These are phyloP conservation scores for Prionailurus viverrinus DNA, from an alignment of 2,113 vertebrate species.

Conservation along the genomic window DNA sequence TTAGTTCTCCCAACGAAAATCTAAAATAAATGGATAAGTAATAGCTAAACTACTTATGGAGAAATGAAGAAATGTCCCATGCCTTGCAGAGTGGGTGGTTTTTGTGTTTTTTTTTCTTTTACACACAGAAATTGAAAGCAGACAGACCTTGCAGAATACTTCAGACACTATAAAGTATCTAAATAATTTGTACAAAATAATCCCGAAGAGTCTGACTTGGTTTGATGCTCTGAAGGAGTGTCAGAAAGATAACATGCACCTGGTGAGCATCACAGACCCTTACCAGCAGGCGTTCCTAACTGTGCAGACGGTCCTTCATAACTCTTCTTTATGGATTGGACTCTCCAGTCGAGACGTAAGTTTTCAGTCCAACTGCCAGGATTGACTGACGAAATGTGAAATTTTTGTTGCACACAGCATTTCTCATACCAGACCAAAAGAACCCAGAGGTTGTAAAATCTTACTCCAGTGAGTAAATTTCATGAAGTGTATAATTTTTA, in stretches of 20 bases:
- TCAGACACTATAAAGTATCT: slow-evolving; percentile 85
- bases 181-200: slow-evolving; percentile 90
- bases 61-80: background rate
- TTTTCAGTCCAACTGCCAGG: background rate
- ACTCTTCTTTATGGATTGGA: slow-evolving; percentile 94
- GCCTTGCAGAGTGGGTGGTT: background rate
- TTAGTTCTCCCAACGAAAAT: background rate
- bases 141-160: slow-evolving; percentile 66
- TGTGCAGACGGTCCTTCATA: slow-evolving; percentile 85
- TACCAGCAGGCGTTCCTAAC: slow-evolving; percentile 92
- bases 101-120: slow-evolving; percentile 61
- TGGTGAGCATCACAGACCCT: slow-evolving; percentile 92
- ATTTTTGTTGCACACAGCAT: background rate
- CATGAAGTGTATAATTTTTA: background rate
- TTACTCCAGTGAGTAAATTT: background rate
- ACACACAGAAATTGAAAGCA: slow-evolving; percentile 72
- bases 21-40: slow-evolving; percentile 17
- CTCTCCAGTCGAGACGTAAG: slow-evolving; percentile 95
- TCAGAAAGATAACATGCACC: slow-evolving; percentile 86
- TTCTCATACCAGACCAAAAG: background rate
- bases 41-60: background rate
- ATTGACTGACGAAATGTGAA: background rate
- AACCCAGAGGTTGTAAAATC: background rate
- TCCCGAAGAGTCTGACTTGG: slow-evolving; percentile 93
- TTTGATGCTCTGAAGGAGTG: slow-evolving; percentile 90